Conservation (phyloP, 2,113 vertebrate species). For the Cettia cetti region DNA sequence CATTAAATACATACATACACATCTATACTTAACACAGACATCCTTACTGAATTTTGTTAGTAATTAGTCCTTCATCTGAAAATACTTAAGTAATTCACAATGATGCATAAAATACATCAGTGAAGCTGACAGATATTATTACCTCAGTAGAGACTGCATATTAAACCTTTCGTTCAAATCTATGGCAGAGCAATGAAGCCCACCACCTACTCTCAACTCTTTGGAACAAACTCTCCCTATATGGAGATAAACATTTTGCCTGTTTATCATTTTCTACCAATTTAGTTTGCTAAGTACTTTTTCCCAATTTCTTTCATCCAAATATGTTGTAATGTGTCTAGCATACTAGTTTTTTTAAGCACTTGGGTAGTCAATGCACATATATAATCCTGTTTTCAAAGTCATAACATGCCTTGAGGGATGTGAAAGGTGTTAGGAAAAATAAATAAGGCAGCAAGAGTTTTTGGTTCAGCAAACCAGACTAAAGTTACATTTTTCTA, state of each 20-base stretch:
- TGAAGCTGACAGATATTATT: neutral
- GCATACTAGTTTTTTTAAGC: neutral
- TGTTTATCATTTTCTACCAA: neutral
- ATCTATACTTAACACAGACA: neutral
- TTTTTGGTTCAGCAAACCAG: constrained; percentile 16
- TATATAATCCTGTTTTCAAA: constrained; percentile 23
- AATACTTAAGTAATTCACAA: neutral
- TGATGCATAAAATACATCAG: neutral
- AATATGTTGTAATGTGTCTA: neutral
- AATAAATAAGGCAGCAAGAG: constrained; percentile 53
- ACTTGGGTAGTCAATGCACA: constrained; percentile 31
- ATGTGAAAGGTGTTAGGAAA: constrained; percentile 59
- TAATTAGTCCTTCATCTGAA: constrained; percentile 17
- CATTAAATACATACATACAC: neutral
- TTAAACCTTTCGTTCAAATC: neutral
- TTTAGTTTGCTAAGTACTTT: neutral
- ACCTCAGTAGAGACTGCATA: neutral
- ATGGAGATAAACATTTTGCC: neutral
- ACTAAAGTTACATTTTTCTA: constrained; percentile 28
- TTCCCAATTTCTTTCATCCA: neutral
- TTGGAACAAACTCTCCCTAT: neutral
- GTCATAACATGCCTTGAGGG: constrained; percentile 42
- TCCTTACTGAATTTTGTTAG: neutral
- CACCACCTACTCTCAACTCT: neutral
- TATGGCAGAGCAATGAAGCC: neutral